A percentile compares a stretch with the other conserved stretches of the same genome.
These are phyloP conservation scores for Eueides isabella DNA, from an alignment of 1,140 invertebrate species.

Conservation along the genomic window DNA sequence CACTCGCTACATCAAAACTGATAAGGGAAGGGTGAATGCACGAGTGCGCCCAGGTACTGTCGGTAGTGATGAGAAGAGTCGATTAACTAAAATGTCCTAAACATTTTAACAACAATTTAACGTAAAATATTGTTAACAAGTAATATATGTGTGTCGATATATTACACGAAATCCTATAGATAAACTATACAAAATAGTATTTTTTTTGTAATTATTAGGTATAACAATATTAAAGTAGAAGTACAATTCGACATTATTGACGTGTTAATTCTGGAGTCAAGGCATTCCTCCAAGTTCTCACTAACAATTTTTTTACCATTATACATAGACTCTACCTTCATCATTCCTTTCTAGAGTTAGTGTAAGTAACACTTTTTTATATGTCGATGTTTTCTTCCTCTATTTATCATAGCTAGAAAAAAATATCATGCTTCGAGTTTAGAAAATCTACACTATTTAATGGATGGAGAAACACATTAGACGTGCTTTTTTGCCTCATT, in stretches of 20 bases:
- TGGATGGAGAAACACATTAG: background rate
- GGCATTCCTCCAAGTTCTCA: no score
- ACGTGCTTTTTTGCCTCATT: background rate
- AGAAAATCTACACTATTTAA: background rate
- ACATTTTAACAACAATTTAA: background rate
- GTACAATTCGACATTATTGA: no score
- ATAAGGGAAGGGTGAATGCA: slow-evolving; percentile 79
- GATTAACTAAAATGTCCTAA: background rate
- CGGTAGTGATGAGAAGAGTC: slow-evolving; percentile 29
- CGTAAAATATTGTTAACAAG: no score
- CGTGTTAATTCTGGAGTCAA: background rate
- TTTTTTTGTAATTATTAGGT: no score
- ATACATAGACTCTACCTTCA: no score
- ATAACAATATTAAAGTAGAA: no score
- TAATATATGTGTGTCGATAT: no score
- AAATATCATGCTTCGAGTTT: background rate
- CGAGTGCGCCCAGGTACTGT: slow-evolving; percentile 74
- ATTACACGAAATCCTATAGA: no score
- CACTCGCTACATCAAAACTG: slow-evolving; percentile 70
- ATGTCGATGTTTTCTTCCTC: background rate
- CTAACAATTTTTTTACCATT: no score
- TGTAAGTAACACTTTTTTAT: background rate
- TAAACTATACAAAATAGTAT: no score
- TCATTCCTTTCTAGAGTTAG: no score
- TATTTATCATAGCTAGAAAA: background rate